A percentile compares a stretch with the other conserved stretches of the same genome.
phyloP scores from a whole-genome alignment of 2,113 vertebrate species.

The Syrmaticus mikado region DNA sequence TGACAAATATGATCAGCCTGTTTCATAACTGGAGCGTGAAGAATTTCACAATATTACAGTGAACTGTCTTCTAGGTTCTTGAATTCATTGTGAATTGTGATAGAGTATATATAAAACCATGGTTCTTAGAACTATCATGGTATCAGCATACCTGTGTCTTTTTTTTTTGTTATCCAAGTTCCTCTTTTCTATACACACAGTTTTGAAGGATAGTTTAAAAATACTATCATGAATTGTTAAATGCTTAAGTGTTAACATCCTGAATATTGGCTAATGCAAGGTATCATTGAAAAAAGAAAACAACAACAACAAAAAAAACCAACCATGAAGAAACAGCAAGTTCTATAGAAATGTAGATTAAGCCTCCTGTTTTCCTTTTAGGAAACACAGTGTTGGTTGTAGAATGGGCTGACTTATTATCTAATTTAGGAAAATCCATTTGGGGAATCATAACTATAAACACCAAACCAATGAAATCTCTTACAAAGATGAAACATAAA shows the following conservation, averaged over 20 bases:
- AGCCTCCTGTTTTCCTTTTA: neutral
- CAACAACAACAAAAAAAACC: no score
- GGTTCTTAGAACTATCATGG: neutral
- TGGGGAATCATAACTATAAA: neutral
- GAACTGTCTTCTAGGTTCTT: neutral
- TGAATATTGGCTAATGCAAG: neutral
- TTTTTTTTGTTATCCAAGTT: neutral
- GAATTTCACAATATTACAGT: neutral
- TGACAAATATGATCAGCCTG: neutral
- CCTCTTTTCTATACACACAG: neutral
- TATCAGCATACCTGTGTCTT: neutral
- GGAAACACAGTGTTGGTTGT: neutral
- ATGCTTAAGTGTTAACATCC: neutral
- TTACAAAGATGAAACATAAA: neutral
- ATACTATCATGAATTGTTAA: neutral
- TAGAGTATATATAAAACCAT: neutral
- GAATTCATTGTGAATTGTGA: neutral
- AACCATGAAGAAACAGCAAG: neutral
- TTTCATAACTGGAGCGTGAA: conserved; percentile 17
- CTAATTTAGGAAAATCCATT: neutral
- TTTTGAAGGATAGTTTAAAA: neutral
- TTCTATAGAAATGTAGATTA: neutral
- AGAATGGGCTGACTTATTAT: neutral
- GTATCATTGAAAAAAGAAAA: neutral
- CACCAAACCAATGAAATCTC: neutral